Evolutionary conservation across 1,140 invertebrate species (phyloP), one percentile per base, ranked within the genome.

Genomic region (Drosophila ogumai): DNA sequence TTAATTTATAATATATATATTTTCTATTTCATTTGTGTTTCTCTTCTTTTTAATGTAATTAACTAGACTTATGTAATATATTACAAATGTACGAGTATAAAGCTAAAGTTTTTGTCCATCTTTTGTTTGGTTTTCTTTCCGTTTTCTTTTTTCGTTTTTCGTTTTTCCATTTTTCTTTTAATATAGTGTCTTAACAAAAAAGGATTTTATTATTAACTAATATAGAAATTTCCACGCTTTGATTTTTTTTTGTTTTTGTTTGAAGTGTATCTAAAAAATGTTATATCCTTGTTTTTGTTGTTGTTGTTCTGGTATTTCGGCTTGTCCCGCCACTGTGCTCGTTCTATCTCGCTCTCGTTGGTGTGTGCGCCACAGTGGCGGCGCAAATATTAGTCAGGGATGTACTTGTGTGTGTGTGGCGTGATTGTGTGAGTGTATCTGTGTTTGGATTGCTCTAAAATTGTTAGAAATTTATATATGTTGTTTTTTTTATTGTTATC

Each of bases 31-130:
- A 41, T 58, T 79, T 78, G 46, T 46, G 54, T 49, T 81, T 69
- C 43, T 54, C 75, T 69, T 68, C 61, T 36, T 34, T 50, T 82
- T 81, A 57, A 82, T 87, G 81, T 81, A 86, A 75, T 92, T 91
- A 91, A 88, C 86, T 91, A 90, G 79, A 80, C 86, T 90, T 91
- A 91, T 87, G 82, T 85, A 88, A 88, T 91, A 91, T 92, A 91
- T 92, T 92, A 92, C 87, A 92, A 91, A 87, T 91, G 87, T 90
- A 90, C 85, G 85, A 85, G 85, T 92, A 92, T 92, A 92, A 91
- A 91, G 91, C 91, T 91, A 91, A 91, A 91, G 86, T 91, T 91
- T 78, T 79, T 90, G 75, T 91, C 81, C 79, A 82, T 90, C 76
- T 76, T 50, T 59, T 77, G 77, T 75, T 71, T 61, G 49, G 57